Base-by-base conservation (phyloP, 2,888 invertebrate species). In the Cantharis rustica region DNA sequence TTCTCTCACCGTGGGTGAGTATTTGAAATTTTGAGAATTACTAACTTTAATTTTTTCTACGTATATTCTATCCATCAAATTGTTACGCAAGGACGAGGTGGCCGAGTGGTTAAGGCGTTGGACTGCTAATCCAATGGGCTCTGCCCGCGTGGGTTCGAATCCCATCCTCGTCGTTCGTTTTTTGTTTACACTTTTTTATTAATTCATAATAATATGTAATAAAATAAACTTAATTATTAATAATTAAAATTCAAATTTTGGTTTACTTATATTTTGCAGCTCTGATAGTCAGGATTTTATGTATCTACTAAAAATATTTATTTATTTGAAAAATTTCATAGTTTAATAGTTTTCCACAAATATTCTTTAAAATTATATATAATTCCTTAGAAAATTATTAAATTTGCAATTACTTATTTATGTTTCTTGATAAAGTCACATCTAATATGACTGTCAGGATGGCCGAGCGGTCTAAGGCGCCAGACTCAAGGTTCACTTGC, bases 381-480 rank as follows among this genome's bases (percentile, higher is more conserved):
- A 23, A 23, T 23, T 23, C 7, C 23, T 23, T 23, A 1, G 0
- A 23, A 23, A 23, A 27, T 27, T 10, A 13, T 31, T 31, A 11
- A 13, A 31, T 31, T 31, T 11, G 13, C 0, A 10, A 5, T 1
- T 7, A n/a, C n/a, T 47, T 47, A n/a, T 13, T 47, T 47, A 47
- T 47, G 7, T 47, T 47, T 47, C 2, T 0, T 47, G 1, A 47
- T 47, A 47, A 9, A 47, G 47, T 47, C n/a, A n/a, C 5, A 1
- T 47, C 13, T 47, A 47, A 47, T 79, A 80, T 80, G 79, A 61
- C 47, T 81, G 93, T 94, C 93, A 94, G 93, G 93, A 93, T 94
- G 94, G 93, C 93, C 93, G 93, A 95, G 94, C 93, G 95, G 95
- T 95, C 95, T 94, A 95, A 95, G 95, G 95, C 95, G 95, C 91